A percentile compares a stretch with the other conserved stretches of the same genome.
These are phyloP conservation scores for Ptychobarbus kaznakovi DNA, from an alignment of 2,797 vertebrate genomes.

Conservation along the genomic window DNA sequence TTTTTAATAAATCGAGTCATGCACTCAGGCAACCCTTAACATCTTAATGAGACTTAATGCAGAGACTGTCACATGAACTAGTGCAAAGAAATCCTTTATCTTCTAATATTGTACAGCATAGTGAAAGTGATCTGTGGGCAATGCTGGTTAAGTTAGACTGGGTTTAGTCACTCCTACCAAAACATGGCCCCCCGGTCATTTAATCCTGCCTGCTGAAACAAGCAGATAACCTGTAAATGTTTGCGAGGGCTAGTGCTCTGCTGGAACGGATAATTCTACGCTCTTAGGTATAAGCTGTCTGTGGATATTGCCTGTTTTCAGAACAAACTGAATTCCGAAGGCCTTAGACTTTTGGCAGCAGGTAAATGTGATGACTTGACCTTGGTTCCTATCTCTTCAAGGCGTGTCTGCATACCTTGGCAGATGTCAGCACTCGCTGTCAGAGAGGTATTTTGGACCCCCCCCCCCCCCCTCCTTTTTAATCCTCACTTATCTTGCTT, in stretches of 20 bases:
- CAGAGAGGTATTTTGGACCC: conserved; percentile 68
- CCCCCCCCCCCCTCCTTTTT: conserved; percentile 10
- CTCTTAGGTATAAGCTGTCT: conserved; percentile 60
- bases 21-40: conserved; percentile 11
- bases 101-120: not conserved
- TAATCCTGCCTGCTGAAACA: conserved; percentile 37
- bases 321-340: conserved; percentile 66
- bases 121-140: conserved; percentile 3
- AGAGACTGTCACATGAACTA: not conserved
- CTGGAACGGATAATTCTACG: conserved; percentile 36
- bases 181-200: not conserved
- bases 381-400: conserved; percentile 71
- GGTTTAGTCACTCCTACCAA: not conserved
- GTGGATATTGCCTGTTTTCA: conserved; percentile 62
- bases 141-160: not conserved
- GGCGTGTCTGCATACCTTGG: conserved; percentile 76
- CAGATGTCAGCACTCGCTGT: conserved; percentile 77
- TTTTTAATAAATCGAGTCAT: conserved; percentile 41
- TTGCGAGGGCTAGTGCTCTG: conserved; percentile 53
- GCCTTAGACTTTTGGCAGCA: conserved; percentile 68
- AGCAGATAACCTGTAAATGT: conserved; percentile 55
- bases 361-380: conserved; percentile 70
- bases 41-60: not conserved
- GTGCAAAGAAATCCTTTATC: not conserved
- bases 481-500: not conserved